Percentiles rank a stretch among this genome's conserved stretches.
Evolutionary conservation across 1,140 invertebrate genomes (phyloP).

Genomic region (Oedothorax gibbosus): DNA sequence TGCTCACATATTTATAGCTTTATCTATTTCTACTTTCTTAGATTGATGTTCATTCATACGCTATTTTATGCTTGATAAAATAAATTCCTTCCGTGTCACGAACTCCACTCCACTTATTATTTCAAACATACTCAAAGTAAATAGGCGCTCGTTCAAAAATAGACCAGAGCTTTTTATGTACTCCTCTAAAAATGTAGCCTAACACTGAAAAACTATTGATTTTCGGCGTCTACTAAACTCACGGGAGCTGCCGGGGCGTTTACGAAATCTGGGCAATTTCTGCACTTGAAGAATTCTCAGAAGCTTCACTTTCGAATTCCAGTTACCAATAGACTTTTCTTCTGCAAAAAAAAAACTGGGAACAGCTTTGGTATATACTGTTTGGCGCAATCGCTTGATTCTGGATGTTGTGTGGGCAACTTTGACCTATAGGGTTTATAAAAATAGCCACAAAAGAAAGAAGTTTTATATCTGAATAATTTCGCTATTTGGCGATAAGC

Average conservation of each 20-base stretch:
- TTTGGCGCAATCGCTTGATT: too few relatives aligned
- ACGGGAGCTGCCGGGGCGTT: not conserved
- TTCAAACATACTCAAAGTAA: not conserved
- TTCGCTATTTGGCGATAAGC: too few relatives aligned
- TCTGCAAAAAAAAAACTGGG: too few relatives aligned
- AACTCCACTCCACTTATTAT: not conserved
- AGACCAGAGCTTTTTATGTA: constrained; percentile 16
- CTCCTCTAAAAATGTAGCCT: constrained; percentile 6
- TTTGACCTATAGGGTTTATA: too few relatives aligned
- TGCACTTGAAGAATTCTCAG: not conserved
- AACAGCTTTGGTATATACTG: too few relatives aligned
- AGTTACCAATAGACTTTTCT: too few relatives aligned
- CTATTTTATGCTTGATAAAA: not conserved
- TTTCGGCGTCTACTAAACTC: constrained; percentile 5
- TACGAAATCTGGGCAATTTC: constrained; percentile 1
- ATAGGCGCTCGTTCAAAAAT: not conserved
- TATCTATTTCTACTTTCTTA: not conserved
- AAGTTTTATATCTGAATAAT: too few relatives aligned
- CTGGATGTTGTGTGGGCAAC: too few relatives aligned
- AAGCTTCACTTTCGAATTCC: too few relatives aligned
- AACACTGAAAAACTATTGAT: constrained; percentile 29
- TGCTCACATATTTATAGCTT: not conserved
- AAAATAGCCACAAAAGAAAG: too few relatives aligned
- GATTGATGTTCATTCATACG: not conserved
- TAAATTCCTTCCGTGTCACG: too few relatives aligned